Evolutionary conservation across 2,888 invertebrate genomes (phyloP), one percentile per base, ranked within the genome.

Genomic region (Acanthosoma haemorrhoidale): DNA sequence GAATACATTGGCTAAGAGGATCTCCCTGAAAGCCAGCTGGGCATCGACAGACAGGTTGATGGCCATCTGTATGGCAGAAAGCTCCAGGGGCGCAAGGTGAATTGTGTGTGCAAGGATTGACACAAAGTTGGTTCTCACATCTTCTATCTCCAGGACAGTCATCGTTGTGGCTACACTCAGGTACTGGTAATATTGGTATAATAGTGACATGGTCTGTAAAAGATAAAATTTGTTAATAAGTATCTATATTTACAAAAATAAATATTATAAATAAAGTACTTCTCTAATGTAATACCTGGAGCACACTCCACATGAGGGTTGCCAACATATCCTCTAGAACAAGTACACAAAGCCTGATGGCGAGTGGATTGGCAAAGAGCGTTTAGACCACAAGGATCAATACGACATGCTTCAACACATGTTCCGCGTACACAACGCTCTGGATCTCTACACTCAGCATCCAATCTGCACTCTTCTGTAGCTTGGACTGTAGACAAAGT

Each of bases 241-340:
- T 1, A 6, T 32, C 15, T 15, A 25, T 11, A 13, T 15, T 63
- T 25, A 29, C 11, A 66, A n/a, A 67, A 64, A 8, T 16, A 43
- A 9, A 58, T 16, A 2, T 38, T 9, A 13, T 2, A 32, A 21
- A 31, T 39, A 8, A 59, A 13, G 6, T 29, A 36, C 34, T 4
- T 32, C 15, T 16, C n/a, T 67, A 29, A 13, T 9, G 6, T 21
- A 64, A 58, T 83, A 87, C 87, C 81, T 77, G 80, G 79, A 66
- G 85, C 85, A 77, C 93, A 93, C 80, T 92, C 92, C 61, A 88
- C 81, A 78, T 89, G 87, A 9, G 92, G 87, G 79, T 91, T 91
- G 76, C 92, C 92, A 38, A 83, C 84, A 78, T 90, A 92, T 21
- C 88, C 91, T 11, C 85, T 82, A 15, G 92, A 87, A 78, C 94